Base-by-base conservation (phyloP, 2,113 vertebrate genomes). In the Passerina amoena region DNA sequence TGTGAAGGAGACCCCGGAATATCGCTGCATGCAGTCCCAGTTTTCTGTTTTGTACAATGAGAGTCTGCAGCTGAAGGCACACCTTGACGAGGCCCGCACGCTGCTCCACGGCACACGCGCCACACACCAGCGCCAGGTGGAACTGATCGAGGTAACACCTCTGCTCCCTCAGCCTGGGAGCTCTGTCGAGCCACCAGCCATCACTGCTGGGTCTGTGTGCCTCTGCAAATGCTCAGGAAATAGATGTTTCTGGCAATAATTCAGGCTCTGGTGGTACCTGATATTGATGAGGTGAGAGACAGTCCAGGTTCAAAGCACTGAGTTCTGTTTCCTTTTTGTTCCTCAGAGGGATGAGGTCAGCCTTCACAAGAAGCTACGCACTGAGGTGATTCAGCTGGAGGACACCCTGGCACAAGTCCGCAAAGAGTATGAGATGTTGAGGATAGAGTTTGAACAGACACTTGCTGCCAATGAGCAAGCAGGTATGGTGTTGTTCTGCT, bases 381-480 rank as follows among this genome's bases (percentile, higher is more conserved):
- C 99, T 0, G 99, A 99, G 91, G 99, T 99, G 31, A 99, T 99
- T 94, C 99, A 99, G 97, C 97, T 99, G n/a, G 99, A 99, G 94
- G 99, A 99, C 87, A 99, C 99, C 0, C 96, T 99, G 92, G 99
- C 99, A 51, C 99, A 99, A 96, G 99, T 99, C 82, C 98, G 99
- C 91, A 99, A 99, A 97, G 99, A 99, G 84, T 99, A 99, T 7
- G 99, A 99, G 96, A 99, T 99, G 99, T 87, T 99, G 95, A 98
- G 99, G 86, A 99, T 99, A 51, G 99, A 99, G 69, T 99, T 99
- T 97, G 99, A 99, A 72, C 99, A 99, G 97, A 99, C 99, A 0
- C 98, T 99, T 22, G 99, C 99, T 35, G 99, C 99, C 91, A 99
- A 99, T 45, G 99, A 99, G 72, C 99, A 99, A 98, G 99, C 99